A percentile compares a stretch with the other conserved stretches of the same genome.
Evolutionary conservation across 2,113 vertebrate genomes (phyloP).

Genomic region (Semnornis frantzii): DNA sequence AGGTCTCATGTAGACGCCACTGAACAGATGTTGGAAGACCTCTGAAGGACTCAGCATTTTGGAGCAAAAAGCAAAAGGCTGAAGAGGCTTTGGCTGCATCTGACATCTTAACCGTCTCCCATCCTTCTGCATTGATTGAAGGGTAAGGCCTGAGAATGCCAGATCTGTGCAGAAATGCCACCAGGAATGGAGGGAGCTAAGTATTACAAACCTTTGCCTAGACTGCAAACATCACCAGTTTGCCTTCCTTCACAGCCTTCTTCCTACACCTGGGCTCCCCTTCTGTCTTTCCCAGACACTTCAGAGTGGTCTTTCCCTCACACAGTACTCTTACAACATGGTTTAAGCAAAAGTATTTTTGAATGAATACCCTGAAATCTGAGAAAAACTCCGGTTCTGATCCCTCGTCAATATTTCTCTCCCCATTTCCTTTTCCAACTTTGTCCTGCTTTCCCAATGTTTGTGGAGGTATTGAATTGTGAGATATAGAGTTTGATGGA

Average conservation of each 20-base stretch:
- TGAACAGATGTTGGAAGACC: not conserved
- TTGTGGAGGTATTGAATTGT: conserved; percentile 12
- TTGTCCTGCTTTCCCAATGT: conserved; percentile 5
- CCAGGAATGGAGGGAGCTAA: not conserved
- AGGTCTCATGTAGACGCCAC: not conserved
- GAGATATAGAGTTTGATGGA: conserved; percentile 55
- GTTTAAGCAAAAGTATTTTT: not conserved
- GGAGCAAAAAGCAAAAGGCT: not conserved
- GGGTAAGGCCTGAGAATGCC: rapidly evolving
- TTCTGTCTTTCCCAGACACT: not conserved
- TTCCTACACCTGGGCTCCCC: not conserved
- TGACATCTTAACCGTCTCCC: not conserved
- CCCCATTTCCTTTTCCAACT: conserved; percentile 14
- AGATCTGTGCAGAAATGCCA: rapidly evolving
- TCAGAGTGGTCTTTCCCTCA: not conserved
- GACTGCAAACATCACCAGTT: not conserved
- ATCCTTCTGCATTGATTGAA: not conserved
- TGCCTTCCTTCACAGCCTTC: not conserved
- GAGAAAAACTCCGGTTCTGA: not conserved
- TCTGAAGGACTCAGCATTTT: not conserved
- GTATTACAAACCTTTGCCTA: not conserved
- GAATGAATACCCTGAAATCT: conserved; percentile 5
- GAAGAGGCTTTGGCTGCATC: not conserved
- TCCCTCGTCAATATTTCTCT: conserved; percentile 12
- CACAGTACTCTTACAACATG: not conserved